Evolutionary conservation across 1,140 invertebrate species (phyloP), one percentile per base, ranked within the genome.

Genomic region (Maconellicoccus hirsutus): DNA sequence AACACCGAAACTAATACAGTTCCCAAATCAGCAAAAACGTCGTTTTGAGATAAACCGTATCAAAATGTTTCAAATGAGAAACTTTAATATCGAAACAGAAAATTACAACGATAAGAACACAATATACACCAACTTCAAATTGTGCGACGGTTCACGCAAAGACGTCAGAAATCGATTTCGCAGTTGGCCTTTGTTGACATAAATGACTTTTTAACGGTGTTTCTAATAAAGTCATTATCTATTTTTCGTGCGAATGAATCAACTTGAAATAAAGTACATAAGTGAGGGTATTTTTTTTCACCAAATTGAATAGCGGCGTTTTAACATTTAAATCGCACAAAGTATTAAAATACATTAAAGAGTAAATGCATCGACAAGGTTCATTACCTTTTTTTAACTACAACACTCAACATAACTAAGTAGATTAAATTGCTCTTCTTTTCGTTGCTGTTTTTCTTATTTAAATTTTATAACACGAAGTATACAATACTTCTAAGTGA

Each of bases 161-260:
- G 42, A 52, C 42, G 42, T 16, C 10, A 2, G n/a, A 14, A 52
- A 52, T 52, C 42, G 42, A 52, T 19, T 19, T 14, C 42, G 42
- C 42, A 52, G 42, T 52, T 52, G 42, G 42, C 42, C 16, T 52
- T 52, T 52, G 42, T 52, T 52, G 42, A 52, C 42, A 52, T 52
- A 52, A 52, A 52, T 52, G 42, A 52, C 16, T 8, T 52, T 52
- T 52, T 52, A 52, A 52, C 42, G 42, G 42, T 52, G 42, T 52
- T 52, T 52, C 42, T 52, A 52, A 52, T 52, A 52, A 52, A 52
- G 42, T 52, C 42, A 8, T 4, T 52, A 52, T 52, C 42, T 16
- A 52, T 19, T 33, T 33, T 33, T 33, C 29, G 29, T 12, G 3
- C 12, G 29, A 12, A 33, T 33, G 29, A 6, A 6, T 33, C 12